Base-by-base conservation (phyloP, 2,113 vertebrate genomes). In the Cynocephalus volans region DNA sequence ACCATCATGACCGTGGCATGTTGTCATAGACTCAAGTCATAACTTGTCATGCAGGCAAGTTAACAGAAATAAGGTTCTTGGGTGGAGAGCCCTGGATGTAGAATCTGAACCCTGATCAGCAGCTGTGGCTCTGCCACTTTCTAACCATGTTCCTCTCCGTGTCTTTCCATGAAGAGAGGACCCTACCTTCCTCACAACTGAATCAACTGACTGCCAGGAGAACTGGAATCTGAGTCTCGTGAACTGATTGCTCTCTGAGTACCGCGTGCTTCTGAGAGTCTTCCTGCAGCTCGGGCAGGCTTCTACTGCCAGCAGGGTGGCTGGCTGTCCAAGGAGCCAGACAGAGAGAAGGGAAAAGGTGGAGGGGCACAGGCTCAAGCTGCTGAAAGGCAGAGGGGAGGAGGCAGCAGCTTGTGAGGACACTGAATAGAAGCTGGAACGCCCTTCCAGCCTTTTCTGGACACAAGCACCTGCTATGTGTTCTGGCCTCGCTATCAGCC, bases 401-500 rank as follows among this genome's bases (percentile, higher is more conserved):
- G 60, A 21, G 12, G 48, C 28, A 28, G 13, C 41, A 18, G 50
- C 18, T 8, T n/a, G 12, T 14, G 14, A n/a, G 19, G 26, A 60
- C 33, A 75, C 15, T 10, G 12, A 56, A 28, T 54, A 56, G 54
- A 64, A 84, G 26, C 1, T 3, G 8, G 48, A 72, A 75, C 23
- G 12, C 6, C 84, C 81, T 48, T 48, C 75, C 41, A 7, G 3
- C 11, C 0, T 21, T 45, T 81, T 21, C 62, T 64, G 31, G 8
- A 60, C 0, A 0, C 24, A 21, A n/a, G 33, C 1, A 23, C n/a
- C 54, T 93, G 95, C 19, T 28, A 28, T 60, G 83, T 70, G 70
- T 14, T 23, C 81, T 12, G 15, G 36, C 56, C 45, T 33, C 0
- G 1, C 7, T 0, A 1, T 64, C 73, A 6, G 64, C 12, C 18